Percentiles rank a stretch among this genome's conserved stretches.
These are phyloP conservation scores for Gallinago undulata DNA, from an alignment of 2,113 vertebrate genomes.

Conservation along the genomic window DNA sequence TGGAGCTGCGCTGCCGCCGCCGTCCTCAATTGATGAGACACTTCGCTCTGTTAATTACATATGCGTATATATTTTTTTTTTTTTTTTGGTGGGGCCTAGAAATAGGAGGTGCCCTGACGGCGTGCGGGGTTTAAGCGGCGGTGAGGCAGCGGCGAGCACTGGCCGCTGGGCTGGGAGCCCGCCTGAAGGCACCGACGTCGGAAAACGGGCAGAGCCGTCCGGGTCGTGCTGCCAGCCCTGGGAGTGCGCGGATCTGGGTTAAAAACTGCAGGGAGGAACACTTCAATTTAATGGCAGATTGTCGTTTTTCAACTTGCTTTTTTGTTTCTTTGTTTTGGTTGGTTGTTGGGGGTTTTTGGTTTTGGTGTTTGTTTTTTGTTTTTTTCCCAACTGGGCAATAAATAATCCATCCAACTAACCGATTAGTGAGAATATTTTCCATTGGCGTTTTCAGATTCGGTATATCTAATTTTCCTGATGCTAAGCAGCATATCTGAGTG, in stretches of 20 bases:
- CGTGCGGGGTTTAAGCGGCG: fast-evolving
- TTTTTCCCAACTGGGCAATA: neutral
- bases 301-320: fast-evolving
- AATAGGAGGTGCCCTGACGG: neutral
- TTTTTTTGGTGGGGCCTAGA: neutral
- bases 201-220: neutral
- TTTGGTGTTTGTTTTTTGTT: neutral
- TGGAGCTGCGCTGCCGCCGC: neutral
- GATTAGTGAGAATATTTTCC: neutral
- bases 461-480: neutral
- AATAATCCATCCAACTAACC: fast-evolving
- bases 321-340: neutral
- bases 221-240: fast-evolving
- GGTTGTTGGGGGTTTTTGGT: neutral
- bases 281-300: fast-evolving
- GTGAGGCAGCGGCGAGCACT: neutral
- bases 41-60: no score
- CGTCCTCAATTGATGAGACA: neutral
- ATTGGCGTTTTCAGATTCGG: fast-evolving
- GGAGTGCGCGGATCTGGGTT: fast-evolving
- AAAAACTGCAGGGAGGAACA: neutral
- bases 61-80: neutral
- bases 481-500: neutral
- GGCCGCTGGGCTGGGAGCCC: no score
- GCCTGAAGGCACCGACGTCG: neutral